phyloP scores from a whole-genome alignment of 2,113 vertebrate species.

The Onychostoma macrolepis region DNA sequence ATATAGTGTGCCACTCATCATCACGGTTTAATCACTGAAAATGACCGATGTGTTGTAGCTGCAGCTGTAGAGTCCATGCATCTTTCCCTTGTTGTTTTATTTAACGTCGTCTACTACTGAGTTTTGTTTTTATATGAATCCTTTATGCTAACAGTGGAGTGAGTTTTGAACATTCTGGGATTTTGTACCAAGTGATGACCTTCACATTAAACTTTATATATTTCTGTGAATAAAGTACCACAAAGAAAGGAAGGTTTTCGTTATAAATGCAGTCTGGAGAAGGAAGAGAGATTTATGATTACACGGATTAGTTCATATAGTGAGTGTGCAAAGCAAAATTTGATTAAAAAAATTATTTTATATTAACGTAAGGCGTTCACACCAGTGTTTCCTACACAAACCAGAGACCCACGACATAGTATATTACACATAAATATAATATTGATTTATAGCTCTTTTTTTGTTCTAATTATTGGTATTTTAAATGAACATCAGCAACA shows the following conservation, averaged over 20 bases:
- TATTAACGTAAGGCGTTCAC: too few relatives aligned
- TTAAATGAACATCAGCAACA: not conserved
- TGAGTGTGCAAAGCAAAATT: not conserved
- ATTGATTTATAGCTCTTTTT: not conserved
- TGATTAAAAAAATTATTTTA: too few relatives aligned
- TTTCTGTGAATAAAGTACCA: constrained; percentile 81
- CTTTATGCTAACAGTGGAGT: constrained; percentile 66
- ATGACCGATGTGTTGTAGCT: not conserved
- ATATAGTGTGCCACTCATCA: not conserved
- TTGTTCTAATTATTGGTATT: not conserved
- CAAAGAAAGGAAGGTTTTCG: not conserved
- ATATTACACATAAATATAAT: not conserved
- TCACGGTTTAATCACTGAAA: not conserved
- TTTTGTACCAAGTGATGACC: constrained; percentile 82
- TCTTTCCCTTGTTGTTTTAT: not conserved
- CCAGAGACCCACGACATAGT: too few relatives aligned
- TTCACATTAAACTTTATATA: constrained; percentile 82
- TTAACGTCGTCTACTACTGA: constrained; percentile 28
- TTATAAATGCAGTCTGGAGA: not conserved
- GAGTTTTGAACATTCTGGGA: constrained; percentile 78
- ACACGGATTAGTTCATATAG: not conserved
- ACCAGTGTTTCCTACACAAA: too few relatives aligned
- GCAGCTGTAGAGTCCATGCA: not conserved
- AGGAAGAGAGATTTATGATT: not conserved
- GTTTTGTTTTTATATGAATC: constrained; percentile 63